Conservation (phyloP, 92 coral and sea anemone genomes). For the Siderastrea siderea region DNA sequence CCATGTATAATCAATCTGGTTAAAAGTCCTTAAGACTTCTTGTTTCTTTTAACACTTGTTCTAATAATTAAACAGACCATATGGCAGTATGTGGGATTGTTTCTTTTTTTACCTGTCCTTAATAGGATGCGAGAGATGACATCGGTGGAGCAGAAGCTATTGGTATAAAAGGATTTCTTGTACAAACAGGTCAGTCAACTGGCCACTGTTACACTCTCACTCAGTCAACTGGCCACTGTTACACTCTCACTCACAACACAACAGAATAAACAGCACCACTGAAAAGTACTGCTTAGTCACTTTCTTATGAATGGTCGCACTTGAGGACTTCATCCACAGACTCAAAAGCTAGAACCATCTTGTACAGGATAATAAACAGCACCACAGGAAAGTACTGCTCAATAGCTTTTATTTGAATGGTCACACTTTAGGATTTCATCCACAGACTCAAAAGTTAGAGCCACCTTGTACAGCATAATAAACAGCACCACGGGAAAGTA, state of each 20-base stretch:
- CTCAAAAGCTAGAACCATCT: background rate
- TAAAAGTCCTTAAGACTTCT: no score
- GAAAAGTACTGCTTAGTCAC: background rate
- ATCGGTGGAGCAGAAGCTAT: slow-evolving; percentile 93
- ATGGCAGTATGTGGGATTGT: no score
- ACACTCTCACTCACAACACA: background rate
- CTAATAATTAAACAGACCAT: no score
- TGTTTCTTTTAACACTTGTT: no score
- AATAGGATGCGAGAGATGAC: slow-evolving; percentile 52
- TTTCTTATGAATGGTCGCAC: background rate
- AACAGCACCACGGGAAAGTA: no score
- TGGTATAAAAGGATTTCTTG: slow-evolving; percentile 95
- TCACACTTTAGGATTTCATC: no score
- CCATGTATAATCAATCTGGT: no score
- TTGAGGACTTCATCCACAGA: background rate
- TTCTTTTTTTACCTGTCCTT: background rate
- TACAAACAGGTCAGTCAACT: slow-evolving; percentile 82
- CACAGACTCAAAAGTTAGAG: no score
- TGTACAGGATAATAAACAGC: no score
- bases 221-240: background rate
- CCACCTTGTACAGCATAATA: no score
- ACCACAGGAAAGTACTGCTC: no score
- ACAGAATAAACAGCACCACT: background rate
- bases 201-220: background rate
- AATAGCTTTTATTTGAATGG: no score